Evolutionary conservation across 2,113 vertebrate genomes (phyloP).

Genomic region (Cyprinodon variegatus): DNA sequence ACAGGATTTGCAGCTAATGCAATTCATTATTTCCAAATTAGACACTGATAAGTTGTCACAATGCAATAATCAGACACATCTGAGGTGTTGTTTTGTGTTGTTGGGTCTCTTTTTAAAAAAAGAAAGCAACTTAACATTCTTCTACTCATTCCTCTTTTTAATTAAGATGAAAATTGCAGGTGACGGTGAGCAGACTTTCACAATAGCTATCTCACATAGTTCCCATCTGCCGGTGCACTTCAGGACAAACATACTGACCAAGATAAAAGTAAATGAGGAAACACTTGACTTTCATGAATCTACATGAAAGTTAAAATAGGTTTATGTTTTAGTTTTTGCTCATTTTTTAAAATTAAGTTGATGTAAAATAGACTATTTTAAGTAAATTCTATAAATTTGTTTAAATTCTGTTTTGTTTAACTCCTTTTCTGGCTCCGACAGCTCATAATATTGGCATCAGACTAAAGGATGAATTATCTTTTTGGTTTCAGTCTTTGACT

Average conservation of each 20-base stretch:
- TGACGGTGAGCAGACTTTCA: background rate
- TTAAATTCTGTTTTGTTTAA: background rate
- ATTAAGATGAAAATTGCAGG: background rate
- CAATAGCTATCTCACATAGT: background rate
- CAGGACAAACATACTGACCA: background rate
- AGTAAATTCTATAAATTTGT: background rate
- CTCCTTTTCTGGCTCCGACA: background rate
- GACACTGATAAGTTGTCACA: slow-evolving; percentile 68
- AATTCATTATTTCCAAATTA: slow-evolving; percentile 77
- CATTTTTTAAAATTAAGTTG: no score
- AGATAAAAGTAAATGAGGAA: background rate
- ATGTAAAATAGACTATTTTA: no score
- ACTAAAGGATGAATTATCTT: background rate
- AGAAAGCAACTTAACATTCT: background rate
- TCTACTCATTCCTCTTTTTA: background rate
- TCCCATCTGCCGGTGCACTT: background rate
- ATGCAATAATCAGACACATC: slow-evolving; percentile 65
- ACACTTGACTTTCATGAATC: no score
- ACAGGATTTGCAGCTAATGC: slow-evolving; percentile 74
- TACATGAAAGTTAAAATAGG: no score
- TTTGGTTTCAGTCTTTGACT: no score
- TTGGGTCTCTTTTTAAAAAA: slow-evolving; percentile 27
- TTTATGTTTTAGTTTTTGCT: no score
- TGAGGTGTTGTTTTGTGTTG: slow-evolving; percentile 59
- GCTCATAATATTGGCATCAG: background rate